phyloP scores from a whole-genome alignment of 2,888 invertebrate genomes.

The Megaustenia siamemsis region DNA sequence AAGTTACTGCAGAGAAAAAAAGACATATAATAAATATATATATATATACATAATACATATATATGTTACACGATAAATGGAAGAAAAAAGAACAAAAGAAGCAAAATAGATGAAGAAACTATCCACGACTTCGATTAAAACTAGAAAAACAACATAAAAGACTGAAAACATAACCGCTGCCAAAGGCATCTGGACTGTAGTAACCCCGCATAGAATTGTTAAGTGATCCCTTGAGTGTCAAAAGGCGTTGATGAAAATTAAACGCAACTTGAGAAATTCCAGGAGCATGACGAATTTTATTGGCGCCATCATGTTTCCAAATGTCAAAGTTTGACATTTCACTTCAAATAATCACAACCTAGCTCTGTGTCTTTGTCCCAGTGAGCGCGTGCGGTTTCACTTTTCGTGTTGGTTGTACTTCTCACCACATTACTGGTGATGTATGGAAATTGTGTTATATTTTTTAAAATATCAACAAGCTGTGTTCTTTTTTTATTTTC shows the following conservation, averaged over 20 bases:
- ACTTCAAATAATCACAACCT: slow-evolving; percentile 28
- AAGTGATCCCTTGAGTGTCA: background rate
- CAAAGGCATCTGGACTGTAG: too few species aligned
- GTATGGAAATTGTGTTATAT: background rate
- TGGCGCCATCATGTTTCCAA: slow-evolving; percentile 36
- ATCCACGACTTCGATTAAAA: too few species aligned
- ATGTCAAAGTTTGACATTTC: slow-evolving; percentile 50
- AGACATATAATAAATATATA: too few species aligned
- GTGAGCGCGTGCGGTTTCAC: slow-evolving; percentile 15
- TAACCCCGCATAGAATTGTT: too few species aligned
- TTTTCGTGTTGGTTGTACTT: background rate
- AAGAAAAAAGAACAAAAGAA: too few species aligned
- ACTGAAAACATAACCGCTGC: too few species aligned
- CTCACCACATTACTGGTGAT: background rate
- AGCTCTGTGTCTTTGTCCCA: slow-evolving; percentile 11
- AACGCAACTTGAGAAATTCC: slow-evolving; percentile 33
- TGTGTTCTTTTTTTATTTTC: background rate
- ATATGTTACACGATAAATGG: too few species aligned
- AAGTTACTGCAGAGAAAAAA: too few species aligned
- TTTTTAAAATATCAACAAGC: background rate
- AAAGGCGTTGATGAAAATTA: background rate
- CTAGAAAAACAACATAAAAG: too few species aligned
- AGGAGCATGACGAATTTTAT: slow-evolving; percentile 32
- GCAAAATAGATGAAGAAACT: too few species aligned
- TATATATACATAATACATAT: too few species aligned